Evolutionary conservation across 37 sponge, comb jelly and placozoan genomes (phyloP), one percentile per base, ranked within the genome.

Genomic region (Dysidea cf. avara): DNA sequence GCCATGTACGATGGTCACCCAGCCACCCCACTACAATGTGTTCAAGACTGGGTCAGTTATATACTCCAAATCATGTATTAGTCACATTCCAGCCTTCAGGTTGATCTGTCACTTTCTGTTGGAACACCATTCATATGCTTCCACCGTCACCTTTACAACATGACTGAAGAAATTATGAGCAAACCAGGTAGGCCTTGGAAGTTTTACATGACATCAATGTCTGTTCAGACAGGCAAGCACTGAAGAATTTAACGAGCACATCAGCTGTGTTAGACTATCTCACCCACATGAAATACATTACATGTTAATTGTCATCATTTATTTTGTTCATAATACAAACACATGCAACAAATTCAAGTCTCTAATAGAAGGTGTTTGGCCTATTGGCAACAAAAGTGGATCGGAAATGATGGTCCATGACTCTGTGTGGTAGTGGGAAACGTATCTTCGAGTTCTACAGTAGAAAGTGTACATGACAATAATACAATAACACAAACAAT

Each of bases 401-500:
- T 68, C 86, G 88, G 87, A 73, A 89, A 48, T 92, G 86, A 48
- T 56, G 54, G 68, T 76, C 83, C 59, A 89, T 56, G 17, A 97
- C 81, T 40, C 93, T 86, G 65, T 97, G 99, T 49, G 93, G 89
- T 74, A 97, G 77, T 33, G 99, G 99, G 83, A 97, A 97, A 57
- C 78, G 76, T 26, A 94, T 88, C 66, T 89, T 88, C 16, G 84
- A 86, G 50, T 94, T 62, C 93, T 96, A 70, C 53, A 75, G 46
- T 37, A 46, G 9, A 14, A 39, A 29, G 37, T 7, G 61, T 12
- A 21, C 13, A n/a, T n/a, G n/a, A n/a, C n/a, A n/a, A n/a, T n/a
- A n/a, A n/a, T n/a, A n/a, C n/a, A 35, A 36, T 35, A 22, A 24
- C 37, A 39, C 12, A 62, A 20, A 17, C 7, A n/a, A 47, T 18